Evolutionary conservation across 1,140 invertebrate genomes (phyloP), one percentile per base, ranked within the genome.

Genomic region (Cydia fagiglandana): DNA sequence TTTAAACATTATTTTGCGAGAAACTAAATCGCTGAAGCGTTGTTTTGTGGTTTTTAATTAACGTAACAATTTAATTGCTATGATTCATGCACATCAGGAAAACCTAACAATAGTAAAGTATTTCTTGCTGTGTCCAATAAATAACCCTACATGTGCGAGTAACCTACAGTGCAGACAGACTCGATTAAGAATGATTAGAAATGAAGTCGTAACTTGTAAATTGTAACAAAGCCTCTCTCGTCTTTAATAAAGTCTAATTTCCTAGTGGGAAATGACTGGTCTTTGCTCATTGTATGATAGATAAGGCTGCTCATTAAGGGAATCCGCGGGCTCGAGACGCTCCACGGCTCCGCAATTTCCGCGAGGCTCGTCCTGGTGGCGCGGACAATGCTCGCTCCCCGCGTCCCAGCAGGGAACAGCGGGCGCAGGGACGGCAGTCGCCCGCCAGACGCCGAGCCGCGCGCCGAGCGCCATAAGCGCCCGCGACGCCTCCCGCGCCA

Each of bases 371-470:
- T 70, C 38, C 53, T 75, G 50, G 73, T 75, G 56, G 66, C 74
- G 77, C 74, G 81, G 80, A 81, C 79, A 82, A 83, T 82, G 78
- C 53, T 84, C 81, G 56, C 75, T 77, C 75, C 84, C 73, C 74
- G 79, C 78, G 85, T n/a, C 86, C 83, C 85, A 79, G 78, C 83
- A 83, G 83, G 83, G 82, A 78, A 75, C 83, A 76, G 87, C 82
- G 88, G 83, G 88, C 79, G 87, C 83, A 86, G 86, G 88, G 86
- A 85, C 89, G 88, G 85, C 90, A 92, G 90, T 92, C 87, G 88
- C 77, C 81, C 86, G 82, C 82, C 81, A 83, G 88, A 88, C 89
- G 88, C 78, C 86, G 87, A 87, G 87, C 84, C 85, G 88, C 87
- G 88, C 84, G 87, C 84, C 85, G 83, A 83, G 84, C 84, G 81